Evolutionary conservation across 2,888 invertebrate species (phyloP), one percentile per base, ranked within the genome.

Genomic region (Cerastis rubricosa): DNA sequence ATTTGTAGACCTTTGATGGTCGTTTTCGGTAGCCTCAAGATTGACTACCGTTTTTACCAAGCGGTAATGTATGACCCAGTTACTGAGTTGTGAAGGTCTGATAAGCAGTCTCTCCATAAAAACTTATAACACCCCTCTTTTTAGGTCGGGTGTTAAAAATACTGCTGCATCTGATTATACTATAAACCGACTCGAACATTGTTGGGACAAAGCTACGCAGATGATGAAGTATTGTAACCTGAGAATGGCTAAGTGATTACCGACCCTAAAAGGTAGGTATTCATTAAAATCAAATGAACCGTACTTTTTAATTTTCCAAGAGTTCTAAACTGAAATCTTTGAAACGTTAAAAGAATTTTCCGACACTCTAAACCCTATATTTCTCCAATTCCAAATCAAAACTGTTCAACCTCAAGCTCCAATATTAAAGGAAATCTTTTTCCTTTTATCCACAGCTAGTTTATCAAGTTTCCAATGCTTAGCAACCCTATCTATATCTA

Each of bases 401-500:
- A 78, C 57, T 83, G 77, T 76, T 65, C 64, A 64, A 86, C 84
- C 78, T 71, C 77, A 74, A 59, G 69, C 68, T 83, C 65, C 69
- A 74, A 74, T 84, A 78, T 86, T 83, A 86, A 83, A 82, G 69
- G 51, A 78, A 83, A 74, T 83, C 65, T 72, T 74, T 67, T 67
- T 74, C 71, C 49, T 78, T 75, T 78, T 70, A 78, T 73, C 84
- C 74, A 49, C 57, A 67, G 84, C 86, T 83, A 86, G 86, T 83
- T 84, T 78, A 86, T 84, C 84, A 78, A 83, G 72, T 74, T 83
- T 63, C 65, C 72, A 67, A 49, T 74, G 79, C 67, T 78, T 71
- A 88, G 54, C 92, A 93, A 84, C 92, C 92, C 92, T 93, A 89
- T 74, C 88, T 83, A 88, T 94, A 94, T 94, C 94, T 94, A 91